Percentiles rank a stretch among this genome's conserved stretches.
Conservation (phyloP, 2,797 vertebrate genomes). For the Heteromormyrus szaboi region DNA sequence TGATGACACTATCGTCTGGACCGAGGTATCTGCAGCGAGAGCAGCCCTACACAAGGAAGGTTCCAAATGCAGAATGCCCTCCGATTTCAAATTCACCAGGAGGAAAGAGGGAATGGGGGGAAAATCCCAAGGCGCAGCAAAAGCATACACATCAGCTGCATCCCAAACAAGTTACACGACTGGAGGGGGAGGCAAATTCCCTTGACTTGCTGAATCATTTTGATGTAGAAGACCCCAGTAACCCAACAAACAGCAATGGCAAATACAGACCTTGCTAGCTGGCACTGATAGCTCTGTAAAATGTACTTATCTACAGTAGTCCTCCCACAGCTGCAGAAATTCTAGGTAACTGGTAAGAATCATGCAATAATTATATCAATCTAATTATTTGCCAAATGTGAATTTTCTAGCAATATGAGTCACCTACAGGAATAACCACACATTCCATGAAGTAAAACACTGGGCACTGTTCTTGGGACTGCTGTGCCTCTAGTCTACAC, state of each 20-base stretch:
- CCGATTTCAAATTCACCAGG: background rate
- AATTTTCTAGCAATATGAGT: conserved; percentile 3
- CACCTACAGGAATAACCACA: background rate
- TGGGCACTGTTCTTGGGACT: background rate
- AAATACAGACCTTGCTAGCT: background rate
- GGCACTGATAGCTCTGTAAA: background rate
- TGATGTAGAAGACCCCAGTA: background rate
- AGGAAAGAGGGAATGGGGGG: background rate
- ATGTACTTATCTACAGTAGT: background rate
- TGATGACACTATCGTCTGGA: background rate
- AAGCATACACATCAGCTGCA: background rate
- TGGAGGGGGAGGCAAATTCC: background rate
- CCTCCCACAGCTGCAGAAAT: background rate
- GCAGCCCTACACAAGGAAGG: background rate
- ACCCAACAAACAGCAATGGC: background rate
- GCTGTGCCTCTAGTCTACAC: background rate
- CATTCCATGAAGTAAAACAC: background rate
- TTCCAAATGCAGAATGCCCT: background rate
- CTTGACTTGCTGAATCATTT: background rate
- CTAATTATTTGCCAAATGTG: background rate
- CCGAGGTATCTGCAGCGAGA: background rate
- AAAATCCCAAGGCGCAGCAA: background rate
- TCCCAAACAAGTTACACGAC: background rate
- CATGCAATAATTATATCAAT: background rate
- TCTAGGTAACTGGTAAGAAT: background rate